Conservation (phyloP, 2,888 invertebrate genomes). For the Cantharis rufa region DNA sequence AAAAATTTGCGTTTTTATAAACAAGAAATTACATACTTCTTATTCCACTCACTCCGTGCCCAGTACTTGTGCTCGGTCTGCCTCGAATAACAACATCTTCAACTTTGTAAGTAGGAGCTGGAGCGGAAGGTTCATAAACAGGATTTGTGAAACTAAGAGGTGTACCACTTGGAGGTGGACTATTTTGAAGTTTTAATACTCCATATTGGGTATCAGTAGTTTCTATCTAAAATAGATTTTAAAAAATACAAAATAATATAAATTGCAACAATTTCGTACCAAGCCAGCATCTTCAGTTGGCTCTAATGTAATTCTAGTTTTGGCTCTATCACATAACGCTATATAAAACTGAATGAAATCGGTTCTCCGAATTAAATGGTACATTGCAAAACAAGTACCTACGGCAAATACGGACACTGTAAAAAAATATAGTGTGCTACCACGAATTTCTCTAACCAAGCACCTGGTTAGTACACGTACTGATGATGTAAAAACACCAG, state of each 20-base stretch:
- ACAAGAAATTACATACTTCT: conserved; percentile 54
- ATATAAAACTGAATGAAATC: conserved; percentile 85
- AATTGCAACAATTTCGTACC: conserved; percentile 56
- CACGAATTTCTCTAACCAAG: conserved; percentile 73
- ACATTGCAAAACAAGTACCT: conserved; percentile 75
- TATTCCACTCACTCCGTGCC: conserved; percentile 59
- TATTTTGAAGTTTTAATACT: conserved; percentile 75
- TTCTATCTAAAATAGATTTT: conserved; percentile 61
- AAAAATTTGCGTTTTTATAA: background rate
- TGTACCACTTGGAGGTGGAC: conserved; percentile 62
- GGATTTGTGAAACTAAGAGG: conserved; percentile 83
- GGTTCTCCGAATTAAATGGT: conserved; percentile 76
- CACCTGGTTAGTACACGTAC: conserved; percentile 85
- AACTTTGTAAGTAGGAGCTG: conserved; percentile 68
- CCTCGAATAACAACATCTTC: conserved; percentile 75
- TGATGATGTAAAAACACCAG: conserved; percentile 84
- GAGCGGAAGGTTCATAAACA: conserved; percentile 76
- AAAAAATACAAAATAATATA: conserved; percentile 1
- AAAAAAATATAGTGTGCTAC: conserved; percentile 88
- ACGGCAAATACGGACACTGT: conserved; percentile 77
- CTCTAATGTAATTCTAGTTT: conserved; percentile 78
- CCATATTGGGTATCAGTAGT: conserved; percentile 71
- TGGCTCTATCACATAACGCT: conserved; percentile 72
- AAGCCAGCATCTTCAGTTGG: conserved; percentile 84
- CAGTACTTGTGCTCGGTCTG: conserved; percentile 57